phyloP scores from a whole-genome alignment of 2,888 invertebrate genomes.

The Apamea anceps region DNA sequence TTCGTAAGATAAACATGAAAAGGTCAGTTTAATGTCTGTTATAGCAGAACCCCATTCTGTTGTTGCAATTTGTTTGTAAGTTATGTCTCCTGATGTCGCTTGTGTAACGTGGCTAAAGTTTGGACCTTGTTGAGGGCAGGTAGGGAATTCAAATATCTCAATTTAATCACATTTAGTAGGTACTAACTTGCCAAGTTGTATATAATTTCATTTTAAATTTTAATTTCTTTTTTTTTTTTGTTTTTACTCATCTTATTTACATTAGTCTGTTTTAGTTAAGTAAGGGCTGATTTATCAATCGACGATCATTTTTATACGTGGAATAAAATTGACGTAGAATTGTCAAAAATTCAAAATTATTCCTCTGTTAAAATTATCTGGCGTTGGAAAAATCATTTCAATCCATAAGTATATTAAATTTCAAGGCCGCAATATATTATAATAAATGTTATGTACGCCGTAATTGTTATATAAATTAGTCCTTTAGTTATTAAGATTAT shows the following conservation, averaged over 20 bases:
- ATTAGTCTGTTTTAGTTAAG: neutral
- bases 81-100: constrained; percentile 58
- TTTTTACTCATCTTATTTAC: neutral
- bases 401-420: no score
- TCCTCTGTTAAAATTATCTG: no score
- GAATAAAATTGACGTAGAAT: no score
- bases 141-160: constrained; percentile 12
- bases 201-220: neutral
- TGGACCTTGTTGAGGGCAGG: neutral
- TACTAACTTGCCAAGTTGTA: neutral
- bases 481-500: neutral
- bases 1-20: constrained; percentile 67
- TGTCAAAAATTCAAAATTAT: no score
- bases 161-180: neutral
- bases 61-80: constrained; percentile 62
- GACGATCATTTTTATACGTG: no score
- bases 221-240: neutral
- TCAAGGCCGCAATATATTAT: neutral
- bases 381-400: no score
- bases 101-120: constrained; percentile 34
- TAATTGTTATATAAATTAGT: neutral
- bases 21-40: constrained; percentile 66
- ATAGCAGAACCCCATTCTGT: constrained; percentile 57
- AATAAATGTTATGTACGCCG: neutral
- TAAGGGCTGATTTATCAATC: no score